Evolutionary conservation across 2,113 vertebrate species (phyloP).

Genomic region (Hippocampus mohnikei): DNA sequence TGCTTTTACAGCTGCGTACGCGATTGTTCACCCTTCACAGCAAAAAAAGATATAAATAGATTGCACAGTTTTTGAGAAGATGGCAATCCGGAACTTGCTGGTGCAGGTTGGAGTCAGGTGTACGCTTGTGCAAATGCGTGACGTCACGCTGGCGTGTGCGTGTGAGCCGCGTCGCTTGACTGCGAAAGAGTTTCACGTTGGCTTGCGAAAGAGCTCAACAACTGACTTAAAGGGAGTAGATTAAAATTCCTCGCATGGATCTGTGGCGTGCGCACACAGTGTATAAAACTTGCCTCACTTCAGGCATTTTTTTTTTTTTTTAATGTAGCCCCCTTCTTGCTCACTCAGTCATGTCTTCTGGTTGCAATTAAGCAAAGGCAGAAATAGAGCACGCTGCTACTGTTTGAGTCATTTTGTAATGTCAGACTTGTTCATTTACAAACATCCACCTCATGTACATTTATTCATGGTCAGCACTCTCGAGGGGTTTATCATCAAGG

Average conservation of each 20-base stretch:
- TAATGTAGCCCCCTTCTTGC: background rate
- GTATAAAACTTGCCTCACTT: constrained; percentile 1
- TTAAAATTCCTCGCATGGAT: constrained; percentile 71
- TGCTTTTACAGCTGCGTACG: too few species aligned
- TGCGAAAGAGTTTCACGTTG: constrained; percentile 67
- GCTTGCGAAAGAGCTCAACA: constrained; percentile 63
- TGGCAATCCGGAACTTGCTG: background rate
- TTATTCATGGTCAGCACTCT: background rate
- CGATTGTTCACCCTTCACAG: background rate
- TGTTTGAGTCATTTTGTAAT: background rate
- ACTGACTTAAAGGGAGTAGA: constrained; percentile 52
- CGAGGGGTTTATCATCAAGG: background rate
- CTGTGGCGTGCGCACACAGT: constrained; percentile 52
- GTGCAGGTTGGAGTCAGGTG: constrained; percentile 28
- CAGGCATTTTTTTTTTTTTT: constrained; percentile 18
- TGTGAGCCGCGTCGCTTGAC: constrained; percentile 64
- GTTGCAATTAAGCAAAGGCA: background rate
- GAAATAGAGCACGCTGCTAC: background rate
- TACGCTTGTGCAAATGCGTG: constrained; percentile 24
- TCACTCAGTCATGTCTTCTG: constrained; percentile 8
- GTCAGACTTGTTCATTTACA: background rate
- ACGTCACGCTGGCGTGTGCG: constrained; percentile 71
- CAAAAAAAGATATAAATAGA: background rate
- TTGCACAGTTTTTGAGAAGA: background rate
- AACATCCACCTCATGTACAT: background rate